Evolutionary conservation across 2,888 invertebrate genomes (phyloP), one percentile per base, ranked within the genome.

Genomic region (Cerceris rybyensis): DNA sequence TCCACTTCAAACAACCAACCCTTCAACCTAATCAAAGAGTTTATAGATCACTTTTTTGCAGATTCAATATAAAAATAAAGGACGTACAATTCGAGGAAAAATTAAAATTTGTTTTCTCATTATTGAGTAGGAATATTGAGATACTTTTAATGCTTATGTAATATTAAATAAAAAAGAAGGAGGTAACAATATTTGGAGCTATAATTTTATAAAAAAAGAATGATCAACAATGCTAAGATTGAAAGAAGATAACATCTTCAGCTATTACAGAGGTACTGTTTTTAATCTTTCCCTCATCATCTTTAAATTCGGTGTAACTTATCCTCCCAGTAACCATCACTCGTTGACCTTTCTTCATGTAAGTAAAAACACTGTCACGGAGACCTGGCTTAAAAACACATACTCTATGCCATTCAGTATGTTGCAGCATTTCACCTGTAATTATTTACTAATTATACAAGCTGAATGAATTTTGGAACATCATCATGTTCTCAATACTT

Each of bases 351-450:
- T 98, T 98, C 88, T 95, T 96, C 71, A 98, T 91, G 90, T 95
- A 97, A 88, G 95, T 96, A 89, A 96, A 95, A 0, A 97, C 96
- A 0, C 95, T 94, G 42, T 98, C 97, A 52, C 98, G 94, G 1
- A 98, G 94, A 69, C 94, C 94, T 4, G 97, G 98, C 89, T 96
- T 97, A 91, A 98, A 98, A 7, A 98, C 96, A 86, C 96, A 96
- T 63, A 98, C 93, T 87, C 97, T 94, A 92, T 98, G 98, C 98
- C 98, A 98, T 85, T 98, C 98, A 8, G 98, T 98, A 87, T 96
- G 95, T 90, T 98, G 97, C 66, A 96, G 93, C 89, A 96, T 94
- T 85, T 97, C 97, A 6, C 97, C 98, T 90, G 94, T 13, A 73
- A 77, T 68, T 59, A 55, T 59, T 72, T 16, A 7, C 11, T 49